Base-by-base conservation (phyloP, 1,140 invertebrate genomes). In the Drosophila lini region DNA sequence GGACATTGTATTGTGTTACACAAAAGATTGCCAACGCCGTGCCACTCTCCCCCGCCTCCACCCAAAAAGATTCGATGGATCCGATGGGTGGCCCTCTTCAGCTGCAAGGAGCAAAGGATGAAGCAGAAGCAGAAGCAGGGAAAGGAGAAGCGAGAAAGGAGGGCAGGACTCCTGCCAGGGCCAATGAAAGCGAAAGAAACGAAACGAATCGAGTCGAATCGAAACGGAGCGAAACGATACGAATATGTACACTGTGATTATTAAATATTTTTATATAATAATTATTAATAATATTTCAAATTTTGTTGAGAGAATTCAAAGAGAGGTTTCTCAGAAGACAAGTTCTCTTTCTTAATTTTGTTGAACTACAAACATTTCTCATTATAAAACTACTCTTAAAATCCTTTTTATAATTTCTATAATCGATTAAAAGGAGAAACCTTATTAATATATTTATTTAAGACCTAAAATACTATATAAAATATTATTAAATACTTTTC, bases 1-100 rank as follows among this genome's bases (percentile, higher is more conserved):
- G 84, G 84, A 89, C 84, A 89, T 89, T 89, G 84, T 89, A 89
- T 89, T 90, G 84, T 90, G 84, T 90, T 81, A 81, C 85, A 89
- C 83, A 88, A 88, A 89, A 88, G 83, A 88, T 88, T 88, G 83
- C 68, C 83, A 88, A 62, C 38, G 68, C 57, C 47, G 52, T 32
- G 64, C 57, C 48, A 48, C 48, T 16, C n/a, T 6, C n/a, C 48
- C 25, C 47, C 11, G 2, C 8, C 38, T 32, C 38, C 19, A 19
- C 48, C 36, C 36, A 34, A 34, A 73, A 64, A 61, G 53, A 70
- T 53, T 45, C 70, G 42, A 64, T 67, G 65, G 67, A 67, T 55
- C 44, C 56, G 25, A 47, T 34, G 68, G 67, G 41, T 67, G 67
- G 67, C 25, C 32, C 32, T 53, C 50, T 32, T 36, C 42, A 47